Conservation (phyloP, 2,888 invertebrate species). For the Watsonalla binaria region DNA sequence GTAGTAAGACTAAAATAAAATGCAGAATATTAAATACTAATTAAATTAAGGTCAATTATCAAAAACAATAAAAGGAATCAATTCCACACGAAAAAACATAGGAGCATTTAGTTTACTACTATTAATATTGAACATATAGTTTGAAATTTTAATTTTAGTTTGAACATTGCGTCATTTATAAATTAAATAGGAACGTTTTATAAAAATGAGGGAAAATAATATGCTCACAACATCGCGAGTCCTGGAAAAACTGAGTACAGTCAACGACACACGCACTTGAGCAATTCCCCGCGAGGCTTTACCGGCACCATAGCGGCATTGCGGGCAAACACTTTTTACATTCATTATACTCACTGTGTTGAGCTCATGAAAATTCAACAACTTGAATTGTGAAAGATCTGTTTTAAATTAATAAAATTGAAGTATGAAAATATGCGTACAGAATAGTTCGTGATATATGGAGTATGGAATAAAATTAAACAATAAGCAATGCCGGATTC, state of each 20-base stretch:
- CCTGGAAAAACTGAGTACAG: neutral
- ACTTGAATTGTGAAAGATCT: neutral
- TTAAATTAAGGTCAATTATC: neutral
- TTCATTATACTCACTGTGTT: neutral
- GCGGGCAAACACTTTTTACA: neutral
- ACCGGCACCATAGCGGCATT: neutral
- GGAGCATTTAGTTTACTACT: too few species aligned
- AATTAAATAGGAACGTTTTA: neutral
- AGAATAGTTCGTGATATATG: too few species aligned
- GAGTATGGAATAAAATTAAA: too few species aligned
- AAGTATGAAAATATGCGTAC: too few species aligned
- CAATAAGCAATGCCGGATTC: too few species aligned
- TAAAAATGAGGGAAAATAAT: neutral
- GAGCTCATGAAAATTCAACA: neutral
- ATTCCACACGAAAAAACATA: too few species aligned
- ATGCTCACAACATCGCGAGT: neutral
- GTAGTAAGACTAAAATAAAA: too few species aligned
- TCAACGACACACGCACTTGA: neutral
- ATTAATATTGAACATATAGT: too few species aligned
- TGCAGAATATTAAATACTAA: too few species aligned
- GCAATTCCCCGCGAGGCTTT: neutral
- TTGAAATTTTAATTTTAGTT: too few species aligned
- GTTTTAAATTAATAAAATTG: too few species aligned
- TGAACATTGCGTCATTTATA: neutral
- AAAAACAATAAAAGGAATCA: neutral